Percentiles rank a stretch among this genome's conserved stretches.
Conservation (phyloP, 2,113 vertebrate genomes). For the Albula goreensis region DNA sequence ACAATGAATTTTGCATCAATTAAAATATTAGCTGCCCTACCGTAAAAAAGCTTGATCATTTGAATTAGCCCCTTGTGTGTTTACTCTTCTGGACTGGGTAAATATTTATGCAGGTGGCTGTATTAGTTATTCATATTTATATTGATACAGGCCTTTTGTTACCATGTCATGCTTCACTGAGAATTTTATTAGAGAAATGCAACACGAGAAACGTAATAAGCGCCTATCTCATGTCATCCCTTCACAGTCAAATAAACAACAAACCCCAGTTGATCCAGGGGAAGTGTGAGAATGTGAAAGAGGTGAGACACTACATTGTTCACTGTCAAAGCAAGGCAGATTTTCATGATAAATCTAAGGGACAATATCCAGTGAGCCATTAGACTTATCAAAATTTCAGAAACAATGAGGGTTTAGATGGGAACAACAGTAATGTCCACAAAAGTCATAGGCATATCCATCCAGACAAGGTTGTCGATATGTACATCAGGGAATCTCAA, state of each 20-base stretch:
- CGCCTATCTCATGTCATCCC: conserved; percentile 24
- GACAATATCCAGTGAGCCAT: neutral
- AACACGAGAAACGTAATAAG: conserved; percentile 29
- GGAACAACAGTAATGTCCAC: no score
- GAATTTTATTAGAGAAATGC: conserved; percentile 25
- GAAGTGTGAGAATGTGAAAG: neutral
- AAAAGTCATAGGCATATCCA: neutral
- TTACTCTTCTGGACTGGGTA: conserved; percentile 1
- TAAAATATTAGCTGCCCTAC: neutral
- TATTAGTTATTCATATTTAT: conserved; percentile 33
- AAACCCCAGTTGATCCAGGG: neutral
- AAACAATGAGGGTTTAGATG: neutral
- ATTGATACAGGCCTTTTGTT: conserved; percentile 7
- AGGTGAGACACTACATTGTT: neutral
- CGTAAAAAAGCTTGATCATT: neutral
- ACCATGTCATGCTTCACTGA: conserved; percentile 22
- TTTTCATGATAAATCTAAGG: neutral
- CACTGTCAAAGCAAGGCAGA: neutral
- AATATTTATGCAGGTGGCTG: conserved; percentile 19
- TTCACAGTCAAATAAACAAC: conserved; percentile 7
- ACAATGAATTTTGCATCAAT: conserved; percentile 7
- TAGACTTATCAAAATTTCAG: neutral
- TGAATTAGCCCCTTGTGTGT: conserved; percentile 16
- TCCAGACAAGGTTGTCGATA: neutral
- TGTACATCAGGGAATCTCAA: neutral